Evolutionary conservation across 30 jellyfish, hydroid and myxozoan species (phyloP).

Genomic region (Chironex yamaguchii): DNA sequence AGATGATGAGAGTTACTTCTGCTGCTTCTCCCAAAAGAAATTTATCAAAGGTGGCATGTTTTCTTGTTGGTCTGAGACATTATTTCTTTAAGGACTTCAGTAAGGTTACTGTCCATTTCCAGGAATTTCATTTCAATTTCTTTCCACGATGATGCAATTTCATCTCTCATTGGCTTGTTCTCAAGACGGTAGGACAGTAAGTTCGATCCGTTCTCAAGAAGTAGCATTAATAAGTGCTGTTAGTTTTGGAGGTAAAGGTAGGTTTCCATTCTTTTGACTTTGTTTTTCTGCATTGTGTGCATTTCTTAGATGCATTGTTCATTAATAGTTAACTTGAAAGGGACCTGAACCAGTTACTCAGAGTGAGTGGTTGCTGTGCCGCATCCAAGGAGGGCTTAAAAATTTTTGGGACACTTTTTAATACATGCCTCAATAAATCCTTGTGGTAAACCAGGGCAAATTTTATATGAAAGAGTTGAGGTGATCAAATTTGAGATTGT

Average conservation of each 20-base stretch:
- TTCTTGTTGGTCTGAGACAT: constrained; percentile 7
- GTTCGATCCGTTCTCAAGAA: constrained; percentile 41
- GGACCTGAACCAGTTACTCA: no score
- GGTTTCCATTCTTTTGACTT: not conserved
- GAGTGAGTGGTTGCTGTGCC: no score
- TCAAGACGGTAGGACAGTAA: constrained; percentile 63
- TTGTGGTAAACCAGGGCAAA: no score
- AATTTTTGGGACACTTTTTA: no score
- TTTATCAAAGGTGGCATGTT: constrained; percentile 73
- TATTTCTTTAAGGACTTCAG: constrained; percentile 16
- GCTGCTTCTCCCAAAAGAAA: constrained; percentile 87
- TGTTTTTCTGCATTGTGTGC: no score
- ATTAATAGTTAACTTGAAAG: no score
- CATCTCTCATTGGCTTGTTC: constrained; percentile 32
- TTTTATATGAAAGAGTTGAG: no score
- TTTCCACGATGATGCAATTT: constrained; percentile 21
- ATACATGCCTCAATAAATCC: no score
- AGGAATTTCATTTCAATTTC: constrained; percentile 12
- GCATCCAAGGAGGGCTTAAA: no score
- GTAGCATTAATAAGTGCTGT: constrained; percentile 55
- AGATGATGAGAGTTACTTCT: constrained; percentile 40
- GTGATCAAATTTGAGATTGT: no score
- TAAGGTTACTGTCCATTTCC: constrained; percentile 31
- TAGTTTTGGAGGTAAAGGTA: constrained; percentile 41
- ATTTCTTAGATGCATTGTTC: no score